A percentile compares a stretch with the other conserved stretches of the same genome.
Conservation (phyloP, 2,888 invertebrate genomes). For the Sarcophaga subvicina region DNA sequence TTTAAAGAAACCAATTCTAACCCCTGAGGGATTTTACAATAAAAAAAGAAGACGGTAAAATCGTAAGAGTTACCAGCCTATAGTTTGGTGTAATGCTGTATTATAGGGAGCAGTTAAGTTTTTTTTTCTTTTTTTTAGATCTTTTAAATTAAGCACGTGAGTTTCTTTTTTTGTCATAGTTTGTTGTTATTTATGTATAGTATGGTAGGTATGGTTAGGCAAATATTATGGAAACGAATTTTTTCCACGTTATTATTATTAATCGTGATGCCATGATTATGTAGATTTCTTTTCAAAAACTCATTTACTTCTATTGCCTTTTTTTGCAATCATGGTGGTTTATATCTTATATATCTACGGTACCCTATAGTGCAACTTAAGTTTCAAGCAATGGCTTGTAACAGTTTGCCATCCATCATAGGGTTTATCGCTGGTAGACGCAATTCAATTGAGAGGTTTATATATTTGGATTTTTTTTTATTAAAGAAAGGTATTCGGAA, state of each 20-base stretch:
- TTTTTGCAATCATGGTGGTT: constrained; percentile 52
- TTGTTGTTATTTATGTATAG: constrained; percentile 11
- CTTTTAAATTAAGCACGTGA: constrained; percentile 63
- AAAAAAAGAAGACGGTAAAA: constrained; percentile 5
- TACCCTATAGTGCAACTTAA: background rate
- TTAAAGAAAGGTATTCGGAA: too few species aligned
- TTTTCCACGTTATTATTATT: constrained; percentile 40
- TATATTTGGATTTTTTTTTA: too few species aligned
- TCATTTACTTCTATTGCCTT: constrained; percentile 35
- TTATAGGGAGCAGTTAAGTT: background rate
- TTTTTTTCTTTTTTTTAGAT: constrained; percentile 5
- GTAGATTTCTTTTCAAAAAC: constrained; percentile 53
- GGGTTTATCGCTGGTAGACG: too few species aligned
- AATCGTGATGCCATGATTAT: constrained; percentile 66
- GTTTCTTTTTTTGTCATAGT: constrained; percentile 5
- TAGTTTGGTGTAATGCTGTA: background rate
- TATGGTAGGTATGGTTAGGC: too few species aligned
- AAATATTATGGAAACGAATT: background rate
- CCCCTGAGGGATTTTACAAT: constrained; percentile 38
- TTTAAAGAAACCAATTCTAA: constrained; percentile 42
- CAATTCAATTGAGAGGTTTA: too few species aligned
- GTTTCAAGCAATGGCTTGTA: background rate
- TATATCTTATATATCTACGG: constrained; percentile 2
- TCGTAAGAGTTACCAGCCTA: background rate
- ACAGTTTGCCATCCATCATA: background rate